Percentiles rank a stretch among this genome's conserved stretches.
These are phyloP conservation scores for Alfaro cultratus DNA, from an alignment of 2,797 vertebrate species.

Conservation along the genomic window DNA sequence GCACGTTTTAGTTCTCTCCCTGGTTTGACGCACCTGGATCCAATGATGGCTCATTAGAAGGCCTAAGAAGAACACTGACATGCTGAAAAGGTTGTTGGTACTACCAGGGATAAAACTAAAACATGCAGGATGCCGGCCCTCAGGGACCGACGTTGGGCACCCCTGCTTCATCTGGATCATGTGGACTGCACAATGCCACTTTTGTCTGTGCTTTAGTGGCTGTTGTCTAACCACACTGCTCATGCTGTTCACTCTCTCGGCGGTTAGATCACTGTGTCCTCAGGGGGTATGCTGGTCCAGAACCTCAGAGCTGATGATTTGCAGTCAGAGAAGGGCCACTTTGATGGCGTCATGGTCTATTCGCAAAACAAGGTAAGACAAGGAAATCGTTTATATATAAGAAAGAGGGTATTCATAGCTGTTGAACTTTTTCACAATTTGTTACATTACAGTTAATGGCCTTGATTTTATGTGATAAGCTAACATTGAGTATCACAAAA, in stretches of 20 bases:
- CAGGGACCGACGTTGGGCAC: too few relatives aligned
- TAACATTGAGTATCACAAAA: background rate
- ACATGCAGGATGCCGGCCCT: too few relatives aligned
- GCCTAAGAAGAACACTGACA: too few relatives aligned
- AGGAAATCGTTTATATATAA: background rate
- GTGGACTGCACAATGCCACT: constrained; percentile 59
- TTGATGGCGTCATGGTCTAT: constrained; percentile 77
- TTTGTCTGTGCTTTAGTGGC: constrained; percentile 53
- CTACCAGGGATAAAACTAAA: too few relatives aligned
- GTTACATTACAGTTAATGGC: background rate
- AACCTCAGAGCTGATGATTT: constrained; percentile 74
- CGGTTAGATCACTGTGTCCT: constrained; percentile 82
- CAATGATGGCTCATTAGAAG: too few relatives aligned
- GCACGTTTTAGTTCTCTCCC: too few relatives aligned
- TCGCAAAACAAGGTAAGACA: constrained; percentile 81
- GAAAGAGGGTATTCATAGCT: background rate
- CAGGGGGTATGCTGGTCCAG: constrained; percentile 83
- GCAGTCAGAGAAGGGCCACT: constrained; percentile 71
- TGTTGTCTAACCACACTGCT: constrained; percentile 65
- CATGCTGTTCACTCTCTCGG: constrained; percentile 38
- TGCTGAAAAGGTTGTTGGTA: too few relatives aligned
- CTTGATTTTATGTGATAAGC: background rate
- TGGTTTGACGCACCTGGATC: too few relatives aligned
- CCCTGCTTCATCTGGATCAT: constrained; percentile 41
- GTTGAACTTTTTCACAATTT: background rate